These are phyloP conservation scores for Macropodus opercularis DNA, from an alignment of 2,797 vertebrate species.

Conservation along the genomic window DNA sequence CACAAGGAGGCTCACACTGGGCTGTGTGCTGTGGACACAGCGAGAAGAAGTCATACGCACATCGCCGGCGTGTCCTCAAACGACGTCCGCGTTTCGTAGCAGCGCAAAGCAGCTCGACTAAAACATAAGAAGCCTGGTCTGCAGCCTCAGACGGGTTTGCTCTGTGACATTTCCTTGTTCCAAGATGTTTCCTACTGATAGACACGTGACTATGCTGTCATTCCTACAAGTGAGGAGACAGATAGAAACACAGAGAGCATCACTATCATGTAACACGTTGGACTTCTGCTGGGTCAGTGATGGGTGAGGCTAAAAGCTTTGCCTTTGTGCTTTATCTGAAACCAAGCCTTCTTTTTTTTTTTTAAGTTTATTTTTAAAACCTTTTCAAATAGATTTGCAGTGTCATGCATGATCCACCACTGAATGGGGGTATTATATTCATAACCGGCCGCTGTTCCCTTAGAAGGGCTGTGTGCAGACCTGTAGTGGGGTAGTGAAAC, in stretches of 20 bases:
- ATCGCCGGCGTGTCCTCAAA: too few relatives aligned
- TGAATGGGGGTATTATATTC: constrained; percentile 5
- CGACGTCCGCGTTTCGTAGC: constrained; percentile 21
- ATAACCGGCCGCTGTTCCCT: background rate
- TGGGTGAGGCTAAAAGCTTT: constrained; percentile 6
- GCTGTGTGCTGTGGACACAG: constrained; percentile 38
- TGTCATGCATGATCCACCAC: background rate
- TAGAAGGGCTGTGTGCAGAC: background rate
- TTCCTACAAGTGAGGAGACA: constrained; percentile 20
- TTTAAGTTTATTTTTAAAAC: background rate
- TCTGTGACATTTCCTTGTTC: constrained; percentile 55
- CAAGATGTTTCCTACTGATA: constrained; percentile 46
- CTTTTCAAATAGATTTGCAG: background rate
- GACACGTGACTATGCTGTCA: constrained; percentile 10
- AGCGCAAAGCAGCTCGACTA: background rate
- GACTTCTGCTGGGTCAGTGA: constrained; percentile 58
- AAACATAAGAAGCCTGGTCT: background rate
- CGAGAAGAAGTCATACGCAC: constrained; percentile 11
- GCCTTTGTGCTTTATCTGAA: constrained; percentile 14
- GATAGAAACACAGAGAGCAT: constrained; percentile 14
- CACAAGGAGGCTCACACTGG: constrained; percentile 17
- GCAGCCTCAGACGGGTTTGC: background rate
- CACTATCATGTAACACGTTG: constrained; percentile 63
- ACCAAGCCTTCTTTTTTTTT: background rate
- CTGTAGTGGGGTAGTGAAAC: background rate